Evolutionary conservation across 2,888 invertebrate species (phyloP).

Genomic region (Eudemis profundana): DNA sequence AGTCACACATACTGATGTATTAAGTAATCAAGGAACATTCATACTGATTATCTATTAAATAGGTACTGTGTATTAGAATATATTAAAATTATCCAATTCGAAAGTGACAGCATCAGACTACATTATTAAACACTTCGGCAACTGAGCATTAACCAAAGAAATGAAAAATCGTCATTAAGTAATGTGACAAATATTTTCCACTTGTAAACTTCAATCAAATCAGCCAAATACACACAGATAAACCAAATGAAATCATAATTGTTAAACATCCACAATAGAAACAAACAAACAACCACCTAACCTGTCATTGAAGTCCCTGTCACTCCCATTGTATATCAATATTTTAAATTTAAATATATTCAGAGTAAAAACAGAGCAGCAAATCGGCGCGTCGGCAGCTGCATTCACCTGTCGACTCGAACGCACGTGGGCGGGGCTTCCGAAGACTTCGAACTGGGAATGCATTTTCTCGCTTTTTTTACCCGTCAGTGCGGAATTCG

Average conservation of each 20-base stretch:
- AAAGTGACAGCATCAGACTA: too few species aligned
- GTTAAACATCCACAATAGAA: background rate
- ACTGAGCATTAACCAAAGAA: too few species aligned
- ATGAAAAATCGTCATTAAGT: too few species aligned
- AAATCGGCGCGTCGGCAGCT: constrained; percentile 69
- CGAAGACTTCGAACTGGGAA: constrained; percentile 56
- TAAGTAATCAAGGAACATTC: too few species aligned
- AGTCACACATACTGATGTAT: too few species aligned
- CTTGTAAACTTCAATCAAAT: too few species aligned
- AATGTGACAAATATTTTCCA: too few species aligned
- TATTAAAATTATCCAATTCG: too few species aligned
- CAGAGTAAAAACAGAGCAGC: constrained; percentile 72
- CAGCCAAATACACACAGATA: background rate
- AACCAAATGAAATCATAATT: constrained; percentile 13
- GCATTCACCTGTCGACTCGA: constrained; percentile 82
- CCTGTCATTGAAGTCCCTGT: constrained; percentile 53
- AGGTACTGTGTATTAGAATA: too few species aligned
- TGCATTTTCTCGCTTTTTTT: constrained; percentile 76
- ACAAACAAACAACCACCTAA: background rate
- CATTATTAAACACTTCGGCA: too few species aligned
- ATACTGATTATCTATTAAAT: too few species aligned
- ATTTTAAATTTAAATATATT: constrained; percentile 72
- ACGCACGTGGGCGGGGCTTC: constrained; percentile 77
- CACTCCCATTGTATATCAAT: constrained; percentile 79
- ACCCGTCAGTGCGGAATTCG: constrained; percentile 80